Percentiles rank a stretch among this genome's conserved stretches.
Evolutionary conservation across 2,888 invertebrate genomes (phyloP).

Genomic region (Cerceris rybyensis): DNA sequence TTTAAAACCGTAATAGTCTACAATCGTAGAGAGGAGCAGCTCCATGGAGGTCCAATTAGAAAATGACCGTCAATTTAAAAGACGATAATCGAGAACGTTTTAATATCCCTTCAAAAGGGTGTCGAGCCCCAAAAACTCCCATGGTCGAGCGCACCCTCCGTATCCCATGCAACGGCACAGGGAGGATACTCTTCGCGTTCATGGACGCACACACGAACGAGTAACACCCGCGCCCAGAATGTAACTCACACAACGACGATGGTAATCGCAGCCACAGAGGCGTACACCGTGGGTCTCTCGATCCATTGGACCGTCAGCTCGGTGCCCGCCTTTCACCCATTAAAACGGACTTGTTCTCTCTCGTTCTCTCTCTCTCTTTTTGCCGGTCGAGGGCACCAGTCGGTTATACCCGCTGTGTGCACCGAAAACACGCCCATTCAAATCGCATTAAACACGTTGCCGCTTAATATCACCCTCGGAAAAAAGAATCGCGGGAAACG

Average conservation of each 20-base stretch:
- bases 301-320: slow-evolving; percentile 68
- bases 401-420: slow-evolving; percentile 62
- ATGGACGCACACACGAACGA: slow-evolving; percentile 2
- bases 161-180: neutral
- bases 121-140: too few relatives aligned
- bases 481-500: slow-evolving; percentile 20
- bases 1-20: too few relatives aligned
- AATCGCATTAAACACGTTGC: slow-evolving; percentile 64
- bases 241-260: slow-evolving; percentile 24
- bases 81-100: too few relatives aligned
- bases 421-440: slow-evolving; percentile 72
- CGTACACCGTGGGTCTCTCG: slow-evolving; percentile 71
- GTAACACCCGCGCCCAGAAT: slow-evolving; percentile 8
- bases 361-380: slow-evolving; percentile 23
- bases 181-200: slow-evolving; percentile 6
- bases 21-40: too few relatives aligned
- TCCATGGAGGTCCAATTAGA: too few relatives aligned
- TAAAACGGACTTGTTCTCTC: slow-evolving; percentile 64
- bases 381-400: slow-evolving; percentile 63
- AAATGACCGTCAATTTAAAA: too few relatives aligned
- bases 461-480: slow-evolving; percentile 45
- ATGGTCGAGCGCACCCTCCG: neutral
- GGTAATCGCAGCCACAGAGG: slow-evolving; percentile 67
- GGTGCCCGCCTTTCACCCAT: slow-evolving; percentile 70
- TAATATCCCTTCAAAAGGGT: too few relatives aligned